These are phyloP conservation scores for Paradoxurus hermaphroditus DNA, from an alignment of 2,113 vertebrate species.

Conservation along the genomic window DNA sequence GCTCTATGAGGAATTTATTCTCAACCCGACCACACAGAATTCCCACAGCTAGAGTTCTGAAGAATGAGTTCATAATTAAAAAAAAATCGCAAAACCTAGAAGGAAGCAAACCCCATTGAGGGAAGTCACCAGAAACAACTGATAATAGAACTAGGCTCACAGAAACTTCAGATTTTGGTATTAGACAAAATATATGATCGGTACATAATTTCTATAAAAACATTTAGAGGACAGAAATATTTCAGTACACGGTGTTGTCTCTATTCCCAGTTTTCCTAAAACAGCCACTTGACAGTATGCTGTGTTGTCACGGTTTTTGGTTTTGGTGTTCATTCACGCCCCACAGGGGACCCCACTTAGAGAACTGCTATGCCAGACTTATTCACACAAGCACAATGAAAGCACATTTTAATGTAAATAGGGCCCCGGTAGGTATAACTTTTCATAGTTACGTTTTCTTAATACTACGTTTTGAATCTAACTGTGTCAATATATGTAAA, in stretches of 20 bases:
- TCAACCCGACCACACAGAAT: background rate
- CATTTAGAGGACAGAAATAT: background rate
- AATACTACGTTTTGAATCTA: background rate
- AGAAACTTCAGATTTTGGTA: background rate
- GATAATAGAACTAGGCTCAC: background rate
- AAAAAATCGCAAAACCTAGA: background rate
- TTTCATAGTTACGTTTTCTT: background rate
- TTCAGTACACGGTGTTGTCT: background rate
- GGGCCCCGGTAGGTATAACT: background rate
- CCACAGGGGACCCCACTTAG: background rate
- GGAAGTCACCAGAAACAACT: background rate
- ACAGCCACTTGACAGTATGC: background rate
- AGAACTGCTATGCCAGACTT: background rate
- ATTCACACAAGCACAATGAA: background rate
- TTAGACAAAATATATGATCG: background rate
- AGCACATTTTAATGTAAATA: background rate
- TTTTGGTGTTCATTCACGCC: background rate
- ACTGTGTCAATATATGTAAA: background rate
- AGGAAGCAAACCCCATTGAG: background rate
- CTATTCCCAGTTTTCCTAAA: background rate
- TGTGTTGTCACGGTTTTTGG: background rate
- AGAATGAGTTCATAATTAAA: background rate
- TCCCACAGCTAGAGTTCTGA: background rate
- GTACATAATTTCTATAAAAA: background rate
- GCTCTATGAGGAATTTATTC: background rate